Base-by-base conservation (phyloP, 2,797 vertebrate species). In the Pseudomugil gertrudae region DNA sequence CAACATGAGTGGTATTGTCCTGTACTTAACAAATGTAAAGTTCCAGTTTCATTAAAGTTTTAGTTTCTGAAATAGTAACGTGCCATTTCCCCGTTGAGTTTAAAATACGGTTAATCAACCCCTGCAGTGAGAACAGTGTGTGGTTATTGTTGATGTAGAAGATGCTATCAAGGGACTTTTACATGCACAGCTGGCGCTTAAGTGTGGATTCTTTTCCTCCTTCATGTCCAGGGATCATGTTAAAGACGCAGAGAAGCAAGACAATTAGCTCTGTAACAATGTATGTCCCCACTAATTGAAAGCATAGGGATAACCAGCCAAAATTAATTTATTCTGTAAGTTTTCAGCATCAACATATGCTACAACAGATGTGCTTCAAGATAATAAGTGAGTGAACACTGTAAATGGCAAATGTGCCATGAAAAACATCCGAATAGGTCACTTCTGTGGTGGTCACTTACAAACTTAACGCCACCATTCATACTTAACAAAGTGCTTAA, bases 181-280 rank as follows among this genome's bases (percentile, higher is more conserved):
- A 78, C 67, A 57, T 32, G 57, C 65, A 69, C 88, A 90, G 84
- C 83, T 87, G 84, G 62, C 72, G 66, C 71, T 62, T 67, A 27
- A 19, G 35, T 51, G 58, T 33, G 24, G 1, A 3, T 63, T 66
- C 9, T 23, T 48, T 66, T 75, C 57, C 62, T 63, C 53, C 78
- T 59, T 29, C 69, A 69, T 76, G 84, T 87, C 84, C 62, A 72
- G 81, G 78, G 86, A 90, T 64, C 55, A 8, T 54, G 66, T 75
- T 78, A 64, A 76, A 82, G 83, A 83, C 80, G 68, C 91, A 83
- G 69, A 87, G 83, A 79, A 87, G 64, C 81, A 57, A 76, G 83
- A 78, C 85, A 90, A 92, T 90, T 92, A 92, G 66, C 69, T 23
- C 29, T 63, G 76, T 76, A 84, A 85, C 81, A 90, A 80, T 63